Conservation (phyloP, 2,113 vertebrate species). For the Zeus faber region DNA sequence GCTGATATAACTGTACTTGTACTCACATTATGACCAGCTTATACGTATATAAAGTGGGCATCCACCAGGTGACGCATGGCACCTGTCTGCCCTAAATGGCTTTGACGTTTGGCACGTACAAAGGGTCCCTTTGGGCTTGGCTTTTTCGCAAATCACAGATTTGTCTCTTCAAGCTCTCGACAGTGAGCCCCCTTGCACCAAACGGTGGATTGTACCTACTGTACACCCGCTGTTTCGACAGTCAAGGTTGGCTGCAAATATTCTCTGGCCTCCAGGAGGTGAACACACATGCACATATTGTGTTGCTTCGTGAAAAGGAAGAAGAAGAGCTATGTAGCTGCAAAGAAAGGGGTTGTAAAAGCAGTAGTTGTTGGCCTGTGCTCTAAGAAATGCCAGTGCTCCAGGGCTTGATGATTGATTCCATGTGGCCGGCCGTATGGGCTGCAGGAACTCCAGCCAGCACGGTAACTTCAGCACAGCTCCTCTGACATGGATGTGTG, state of each 20-base stretch:
- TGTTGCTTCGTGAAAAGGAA: conserved; percentile 48
- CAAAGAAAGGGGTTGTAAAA: conserved; percentile 53
- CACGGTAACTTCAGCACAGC: conserved; percentile 64
- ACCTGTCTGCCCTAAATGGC: too few relatives aligned
- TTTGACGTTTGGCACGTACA: too few relatives aligned
- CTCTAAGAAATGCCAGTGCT: conserved; percentile 63
- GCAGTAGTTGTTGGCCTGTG: conserved; percentile 60
- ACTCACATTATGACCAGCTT: too few relatives aligned
- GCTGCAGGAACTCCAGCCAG: conserved; percentile 65
- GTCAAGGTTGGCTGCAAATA: conserved; percentile 45
- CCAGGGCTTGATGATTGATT: conserved; percentile 60
- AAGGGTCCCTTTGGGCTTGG: too few relatives aligned
- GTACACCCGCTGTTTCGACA: conserved; percentile 10
- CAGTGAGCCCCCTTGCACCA: too few relatives aligned
- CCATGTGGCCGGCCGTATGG: conserved; percentile 54
- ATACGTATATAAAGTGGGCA: too few relatives aligned
- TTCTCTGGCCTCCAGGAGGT: conserved; percentile 33
- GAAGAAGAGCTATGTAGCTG: conserved; percentile 7
- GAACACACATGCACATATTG: conserved; percentile 55
- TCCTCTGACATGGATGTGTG: conserved; percentile 58
- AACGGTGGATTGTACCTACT: too few relatives aligned
- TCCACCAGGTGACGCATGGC: too few relatives aligned
- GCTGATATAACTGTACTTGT: too few relatives aligned
- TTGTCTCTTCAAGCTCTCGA: too few relatives aligned
- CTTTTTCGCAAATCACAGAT: too few relatives aligned